Base-by-base conservation (phyloP, 2,113 vertebrate species). In the Amazona vittata region DNA sequence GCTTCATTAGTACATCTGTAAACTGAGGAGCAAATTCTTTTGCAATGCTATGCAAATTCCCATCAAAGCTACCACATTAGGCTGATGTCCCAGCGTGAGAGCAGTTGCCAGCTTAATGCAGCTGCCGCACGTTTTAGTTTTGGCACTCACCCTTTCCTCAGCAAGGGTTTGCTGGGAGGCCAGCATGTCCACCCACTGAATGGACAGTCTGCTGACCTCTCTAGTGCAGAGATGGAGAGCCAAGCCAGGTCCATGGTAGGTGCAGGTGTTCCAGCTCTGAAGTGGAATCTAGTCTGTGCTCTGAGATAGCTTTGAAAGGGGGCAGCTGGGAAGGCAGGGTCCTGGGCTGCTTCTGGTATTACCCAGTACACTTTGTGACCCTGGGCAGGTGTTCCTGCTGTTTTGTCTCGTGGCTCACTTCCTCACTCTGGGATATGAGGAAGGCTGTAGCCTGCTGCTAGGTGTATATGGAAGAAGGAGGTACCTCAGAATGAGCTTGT, bases 41-140 rank as follows among this genome's bases (percentile, higher is more conserved):
- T 92, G 90, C 94, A 96, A 91, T 67, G 86, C 89, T 76, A 82
- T 96, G 77, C 83, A 89, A 95, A 96, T 93, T 90, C 47, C 80
- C 52, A 4, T 64, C 78, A 96, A 95, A 97, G 71, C 93, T 41
- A 50, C 86, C 69, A 55, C 91, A 94, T 93, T 89, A 47, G 24
- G 85, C 92, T 83, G 89, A 82, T 67, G 50, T 89, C 94, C 84
- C 93, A 90, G 96, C 4, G 0, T 35, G 55, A 70, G 39, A 93
- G 79, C 83, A 28, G 49, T 76, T 86, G 96, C 97, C 96, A 93
- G 92, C 77, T 86, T 75, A 77, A 93, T 7, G 41, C 82, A 87
- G 70, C 84, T 74, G 53, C 75, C 92, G 82, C 53, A 43, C 91
- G 92, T 94, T 89, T 93, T 33, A 53, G 52, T 82, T 73, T 71